phyloP scores from a whole-genome alignment of 2,113 vertebrate species.

The Gopherus evgoodei region DNA sequence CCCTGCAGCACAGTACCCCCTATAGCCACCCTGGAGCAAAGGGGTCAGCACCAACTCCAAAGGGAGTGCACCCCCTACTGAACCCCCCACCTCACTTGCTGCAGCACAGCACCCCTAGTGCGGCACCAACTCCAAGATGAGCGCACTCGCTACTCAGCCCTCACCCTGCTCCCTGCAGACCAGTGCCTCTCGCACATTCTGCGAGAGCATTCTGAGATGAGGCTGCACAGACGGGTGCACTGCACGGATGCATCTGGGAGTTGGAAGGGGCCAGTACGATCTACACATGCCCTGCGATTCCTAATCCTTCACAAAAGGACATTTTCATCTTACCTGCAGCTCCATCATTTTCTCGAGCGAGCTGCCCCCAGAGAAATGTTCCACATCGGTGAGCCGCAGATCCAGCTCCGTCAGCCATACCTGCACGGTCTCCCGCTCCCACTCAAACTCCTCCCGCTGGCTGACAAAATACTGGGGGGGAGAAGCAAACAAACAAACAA shows the following conservation, averaged over 20 bases:
- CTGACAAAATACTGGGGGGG: slow-evolving; percentile 71
- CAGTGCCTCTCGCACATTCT: not conserved
- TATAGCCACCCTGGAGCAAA: not conserved
- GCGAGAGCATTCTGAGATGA: not conserved
- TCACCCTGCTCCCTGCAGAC: not conserved
- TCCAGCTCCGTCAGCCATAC: slow-evolving; percentile 82
- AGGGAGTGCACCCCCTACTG: not conserved
- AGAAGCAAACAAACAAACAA: not conserved
- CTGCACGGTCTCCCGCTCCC: slow-evolving; percentile 76
- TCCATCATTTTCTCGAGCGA: slow-evolving; percentile 77
- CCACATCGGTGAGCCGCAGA: slow-evolving; percentile 74
- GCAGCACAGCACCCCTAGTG: not conserved
- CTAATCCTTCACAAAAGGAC: not conserved
- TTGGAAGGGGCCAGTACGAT: not conserved
- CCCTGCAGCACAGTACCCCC: not conserved
- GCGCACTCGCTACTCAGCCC: not conserved
- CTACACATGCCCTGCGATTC: not conserved
- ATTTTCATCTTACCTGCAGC: slow-evolving; percentile 78
- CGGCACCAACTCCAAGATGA: not conserved
- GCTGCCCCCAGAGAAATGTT: slow-evolving; percentile 76
- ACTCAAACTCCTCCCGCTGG: slow-evolving; percentile 83
- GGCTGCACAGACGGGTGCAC: too few species aligned
- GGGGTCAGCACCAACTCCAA: not conserved
- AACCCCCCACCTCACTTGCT: not conserved
- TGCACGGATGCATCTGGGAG: not conserved